Evolutionary conservation across 2,888 invertebrate species (phyloP), one percentile per base, ranked within the genome.

Genomic region (Candidula unifasciata): DNA sequence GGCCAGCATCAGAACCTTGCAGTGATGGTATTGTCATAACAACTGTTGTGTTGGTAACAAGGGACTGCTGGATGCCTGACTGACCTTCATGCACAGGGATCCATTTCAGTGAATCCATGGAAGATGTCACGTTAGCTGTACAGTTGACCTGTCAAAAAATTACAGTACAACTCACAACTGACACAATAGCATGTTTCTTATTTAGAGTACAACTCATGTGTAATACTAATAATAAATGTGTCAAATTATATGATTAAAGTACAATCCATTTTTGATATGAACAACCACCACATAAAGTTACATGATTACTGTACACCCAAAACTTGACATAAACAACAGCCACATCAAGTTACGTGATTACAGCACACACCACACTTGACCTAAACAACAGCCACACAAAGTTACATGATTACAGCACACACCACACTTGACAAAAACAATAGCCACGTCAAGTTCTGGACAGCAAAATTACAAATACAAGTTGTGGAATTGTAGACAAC

Each of bases 1-100:
- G 44, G 13, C 88, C 88, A 27, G 89, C 89, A 68, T 89, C 87
- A 1, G 86, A 87, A 2, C 86, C 80, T n/a, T 85, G 73, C 21
- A 88, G 82, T 21, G 85, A 81, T n/a, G 78, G 37, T 66, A 88
- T 85, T 33, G 74, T 81, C 66, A 88, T 77, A 18, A 74, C 60
- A 52, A 86, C 85, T 21, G 54, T 78, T n/a, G 83, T 83, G n/a
- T 78, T 71, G 33, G 64, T 69, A 6, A 44, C 24, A 30, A 64
- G 24, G 24, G 52, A 3, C 24, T 68, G 60, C 21, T 52, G 33
- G 13, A 76, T 30, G 30, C 69, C 37, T 54, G 83, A 78, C 33
- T 54, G n/a, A 57, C 33, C 64, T 37, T 74, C 68, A n/a, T 82
- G 64, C 21, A 35, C 16, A 16, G 44, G 16, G 6, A 68, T 54